Conservation (phyloP, 2,113 vertebrate species). For the Hassar affinis region DNA sequence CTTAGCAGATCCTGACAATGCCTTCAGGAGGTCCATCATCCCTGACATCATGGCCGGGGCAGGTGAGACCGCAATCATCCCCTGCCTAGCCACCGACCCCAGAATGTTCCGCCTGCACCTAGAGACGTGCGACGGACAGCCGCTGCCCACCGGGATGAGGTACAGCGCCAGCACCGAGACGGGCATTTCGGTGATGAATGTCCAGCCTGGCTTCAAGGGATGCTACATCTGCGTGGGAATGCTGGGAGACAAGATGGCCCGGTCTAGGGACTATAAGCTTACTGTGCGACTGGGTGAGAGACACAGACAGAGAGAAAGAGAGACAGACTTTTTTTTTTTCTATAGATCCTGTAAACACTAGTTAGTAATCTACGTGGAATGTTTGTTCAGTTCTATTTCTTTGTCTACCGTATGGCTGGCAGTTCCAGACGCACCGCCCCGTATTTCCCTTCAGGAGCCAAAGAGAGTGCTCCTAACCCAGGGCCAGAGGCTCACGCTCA, state of each 20-base stretch:
- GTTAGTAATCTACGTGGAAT: background rate
- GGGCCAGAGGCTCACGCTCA: conserved; percentile 80
- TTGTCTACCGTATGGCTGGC: conserved; percentile 49
- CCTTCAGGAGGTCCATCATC: conserved; percentile 77
- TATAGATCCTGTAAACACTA: too few relatives aligned
- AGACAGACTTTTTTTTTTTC: too few relatives aligned
- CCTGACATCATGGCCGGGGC: conserved; percentile 72
- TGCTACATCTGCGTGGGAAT: conserved; percentile 83
- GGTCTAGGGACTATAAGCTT: conserved; percentile 62
- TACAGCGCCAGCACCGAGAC: conserved; percentile 77
- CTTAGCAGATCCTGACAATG: conserved; percentile 79
- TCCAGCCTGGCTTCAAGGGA: conserved; percentile 76
- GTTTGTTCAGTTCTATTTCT: background rate
- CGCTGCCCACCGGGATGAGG: conserved; percentile 71
- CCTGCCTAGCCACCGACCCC: conserved; percentile 87
- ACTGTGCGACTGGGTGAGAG: conserved; percentile 66
- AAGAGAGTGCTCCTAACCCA: conserved; percentile 77
- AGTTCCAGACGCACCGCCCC: conserved; percentile 82
- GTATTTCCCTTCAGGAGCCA: conserved; percentile 75
- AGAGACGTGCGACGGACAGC: conserved; percentile 70
- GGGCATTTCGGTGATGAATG: conserved; percentile 77
- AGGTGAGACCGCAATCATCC: conserved; percentile 75
- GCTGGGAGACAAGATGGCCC: conserved; percentile 58
- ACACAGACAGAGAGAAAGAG: background rate
- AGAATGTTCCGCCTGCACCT: conserved; percentile 75